A percentile compares a stretch with the other conserved stretches of the same genome.
Evolutionary conservation across 2,113 vertebrate species (phyloP).

Genomic region (Oxygymnocypris stewartii): DNA sequence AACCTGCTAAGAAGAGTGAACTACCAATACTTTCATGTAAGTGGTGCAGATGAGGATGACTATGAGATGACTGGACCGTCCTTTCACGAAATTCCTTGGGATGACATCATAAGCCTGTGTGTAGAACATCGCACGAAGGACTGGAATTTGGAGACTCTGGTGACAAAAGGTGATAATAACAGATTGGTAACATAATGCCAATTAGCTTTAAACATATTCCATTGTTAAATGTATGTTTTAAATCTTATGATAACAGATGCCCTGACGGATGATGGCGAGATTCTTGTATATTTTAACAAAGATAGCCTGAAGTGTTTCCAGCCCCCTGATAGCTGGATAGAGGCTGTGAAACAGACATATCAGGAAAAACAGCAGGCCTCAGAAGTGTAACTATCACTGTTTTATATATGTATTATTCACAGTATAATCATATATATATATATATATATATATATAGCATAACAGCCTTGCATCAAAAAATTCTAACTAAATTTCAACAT

Average conservation of each 20-base stretch:
- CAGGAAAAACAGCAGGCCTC: slow-evolving; percentile 68
- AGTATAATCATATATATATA: not conserved
- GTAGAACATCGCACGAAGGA: slow-evolving; percentile 91
- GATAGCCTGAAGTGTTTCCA: slow-evolving; percentile 77
- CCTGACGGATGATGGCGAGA: slow-evolving; percentile 83
- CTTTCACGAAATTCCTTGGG: slow-evolving; percentile 84
- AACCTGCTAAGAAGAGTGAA: slow-evolving; percentile 80
- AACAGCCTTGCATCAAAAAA: not conserved
- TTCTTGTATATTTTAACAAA: slow-evolving; percentile 85
- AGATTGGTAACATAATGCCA: not conserved
- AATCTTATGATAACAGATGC: slow-evolving; percentile 74
- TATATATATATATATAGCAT: too few species aligned
- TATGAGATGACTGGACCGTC: slow-evolving; percentile 56
- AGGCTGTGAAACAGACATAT: slow-evolving; percentile 78
- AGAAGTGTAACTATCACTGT: slow-evolving; percentile 59
- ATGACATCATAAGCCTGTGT: slow-evolving; percentile 81
- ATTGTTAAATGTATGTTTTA: not conserved
- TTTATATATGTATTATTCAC: not conserved
- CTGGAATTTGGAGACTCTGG: slow-evolving; percentile 76
- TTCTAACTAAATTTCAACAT: not conserved
- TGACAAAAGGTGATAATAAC: slow-evolving; percentile 74
- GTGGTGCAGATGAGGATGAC: slow-evolving; percentile 44
- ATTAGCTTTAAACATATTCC: not conserved
- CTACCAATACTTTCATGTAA: slow-evolving; percentile 3
- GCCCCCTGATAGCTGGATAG: slow-evolving; percentile 80